These are phyloP conservation scores for Pavo muticus DNA, from an alignment of 2,113 vertebrate genomes.

Conservation along the genomic window DNA sequence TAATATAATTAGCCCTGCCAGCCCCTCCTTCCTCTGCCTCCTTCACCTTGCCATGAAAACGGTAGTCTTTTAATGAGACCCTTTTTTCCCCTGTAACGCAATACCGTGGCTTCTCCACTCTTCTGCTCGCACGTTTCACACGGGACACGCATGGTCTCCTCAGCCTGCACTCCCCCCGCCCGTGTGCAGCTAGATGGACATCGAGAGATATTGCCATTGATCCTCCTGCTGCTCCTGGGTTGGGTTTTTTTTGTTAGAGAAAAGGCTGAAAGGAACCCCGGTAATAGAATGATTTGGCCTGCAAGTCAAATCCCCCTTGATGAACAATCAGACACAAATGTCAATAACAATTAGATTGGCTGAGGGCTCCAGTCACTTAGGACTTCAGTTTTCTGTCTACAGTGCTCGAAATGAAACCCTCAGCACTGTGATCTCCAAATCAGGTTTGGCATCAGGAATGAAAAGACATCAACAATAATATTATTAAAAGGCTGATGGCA, in stretches of 20 bases:
- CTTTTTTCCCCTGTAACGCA: constrained; percentile 50
- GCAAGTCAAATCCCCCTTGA: constrained; percentile 77
- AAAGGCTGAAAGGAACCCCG: constrained; percentile 64
- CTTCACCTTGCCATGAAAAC: constrained; percentile 61
- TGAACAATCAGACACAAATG: constrained; percentile 84
- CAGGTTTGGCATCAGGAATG: constrained; percentile 83
- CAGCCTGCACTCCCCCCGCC: not conserved
- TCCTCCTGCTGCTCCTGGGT: constrained; percentile 38
- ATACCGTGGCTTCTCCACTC: not conserved
- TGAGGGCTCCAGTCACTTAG: constrained; percentile 83
- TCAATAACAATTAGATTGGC: constrained; percentile 89
- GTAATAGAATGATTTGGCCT: constrained; percentile 80
- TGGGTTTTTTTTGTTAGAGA: constrained; percentile 20
- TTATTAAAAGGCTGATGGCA: constrained; percentile 73
- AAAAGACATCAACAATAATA: constrained; percentile 84
- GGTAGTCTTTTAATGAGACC: constrained; percentile 60
- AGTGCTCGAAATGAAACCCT: constrained; percentile 73
- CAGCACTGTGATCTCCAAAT: constrained; percentile 76
- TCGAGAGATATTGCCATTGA: constrained; percentile 73
- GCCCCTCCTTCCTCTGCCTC: constrained; percentile 71
- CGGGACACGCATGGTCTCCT: not conserved
- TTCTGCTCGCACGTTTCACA: not conserved
- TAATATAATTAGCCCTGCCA: constrained; percentile 66
- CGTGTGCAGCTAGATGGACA: constrained; percentile 37
- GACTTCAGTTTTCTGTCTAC: constrained; percentile 78